Evolutionary conservation across 2,797 vertebrate species (phyloP).

Genomic region (Gallirallus australis): DNA sequence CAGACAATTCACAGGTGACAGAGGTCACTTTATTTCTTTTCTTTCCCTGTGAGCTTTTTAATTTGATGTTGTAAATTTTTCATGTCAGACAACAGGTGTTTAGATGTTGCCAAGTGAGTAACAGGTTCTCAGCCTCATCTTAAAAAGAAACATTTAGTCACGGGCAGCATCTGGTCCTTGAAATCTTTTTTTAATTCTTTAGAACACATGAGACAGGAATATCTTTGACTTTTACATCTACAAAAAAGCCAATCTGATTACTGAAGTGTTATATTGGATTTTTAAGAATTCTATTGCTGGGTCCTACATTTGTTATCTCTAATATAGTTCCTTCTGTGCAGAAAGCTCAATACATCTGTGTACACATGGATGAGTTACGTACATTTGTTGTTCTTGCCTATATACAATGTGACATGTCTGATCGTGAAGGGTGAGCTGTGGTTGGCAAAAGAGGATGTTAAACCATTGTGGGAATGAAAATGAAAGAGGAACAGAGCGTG

Average conservation of each 20-base stretch:
- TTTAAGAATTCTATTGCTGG: background rate
- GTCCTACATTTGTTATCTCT: accelerated
- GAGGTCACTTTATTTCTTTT: background rate
- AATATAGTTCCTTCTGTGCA: background rate
- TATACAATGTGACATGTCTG: background rate
- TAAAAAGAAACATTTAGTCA: background rate
- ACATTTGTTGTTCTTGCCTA: background rate
- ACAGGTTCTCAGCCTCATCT: background rate
- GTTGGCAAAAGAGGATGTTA: background rate
- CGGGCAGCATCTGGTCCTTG: background rate
- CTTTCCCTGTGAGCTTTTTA: background rate
- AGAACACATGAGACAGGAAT: background rate
- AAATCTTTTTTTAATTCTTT: background rate
- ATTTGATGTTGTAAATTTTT: background rate
- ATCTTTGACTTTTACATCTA: background rate
- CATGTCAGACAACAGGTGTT: background rate
- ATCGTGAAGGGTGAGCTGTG: background rate
- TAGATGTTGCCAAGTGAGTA: background rate
- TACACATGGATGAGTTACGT: background rate
- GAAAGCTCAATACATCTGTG: background rate
- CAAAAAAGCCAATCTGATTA: background rate
- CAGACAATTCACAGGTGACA: background rate
- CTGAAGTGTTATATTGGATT: background rate
- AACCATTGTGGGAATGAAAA: background rate
- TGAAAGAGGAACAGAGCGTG: background rate